These are phyloP conservation scores for Druon quercuslanigerum DNA, from an alignment of 1,140 invertebrate species.

Conservation along the genomic window DNA sequence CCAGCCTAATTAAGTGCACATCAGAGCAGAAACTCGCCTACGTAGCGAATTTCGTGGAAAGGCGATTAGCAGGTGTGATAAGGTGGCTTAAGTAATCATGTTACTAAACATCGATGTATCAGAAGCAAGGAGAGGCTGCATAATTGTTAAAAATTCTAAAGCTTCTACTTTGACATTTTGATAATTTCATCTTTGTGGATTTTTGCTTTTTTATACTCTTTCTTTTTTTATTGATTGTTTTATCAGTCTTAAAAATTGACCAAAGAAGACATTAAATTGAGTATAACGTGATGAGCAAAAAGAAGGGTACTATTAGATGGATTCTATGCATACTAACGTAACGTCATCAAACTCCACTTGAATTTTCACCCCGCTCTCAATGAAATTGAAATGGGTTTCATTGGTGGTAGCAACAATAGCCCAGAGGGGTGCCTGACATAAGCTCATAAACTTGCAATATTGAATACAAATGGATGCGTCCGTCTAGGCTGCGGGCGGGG, in stretches of 20 bases:
- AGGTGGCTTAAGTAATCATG: not conserved
- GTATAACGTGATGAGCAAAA: slow-evolving; percentile 26
- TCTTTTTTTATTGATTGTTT: not conserved
- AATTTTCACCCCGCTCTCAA: slow-evolving; percentile 61
- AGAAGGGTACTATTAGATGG: slow-evolving; percentile 45
- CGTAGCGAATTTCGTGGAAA: not conserved
- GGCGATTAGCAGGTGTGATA: slow-evolving; percentile 19
- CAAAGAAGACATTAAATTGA: not conserved
- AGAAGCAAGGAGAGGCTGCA: no score
- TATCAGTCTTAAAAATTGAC: not conserved
- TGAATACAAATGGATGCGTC: slow-evolving; percentile 74
- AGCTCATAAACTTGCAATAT: slow-evolving; percentile 76
- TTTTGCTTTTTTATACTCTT: no score
- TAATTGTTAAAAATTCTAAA: no score
- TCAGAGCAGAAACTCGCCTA: slow-evolving; percentile 31
- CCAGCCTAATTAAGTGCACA: slow-evolving; percentile 47
- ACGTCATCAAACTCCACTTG: slow-evolving; percentile 71
- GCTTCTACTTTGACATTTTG: no score
- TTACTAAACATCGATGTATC: no score
- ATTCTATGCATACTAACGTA: slow-evolving; percentile 71
- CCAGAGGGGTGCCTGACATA: slow-evolving; percentile 65
- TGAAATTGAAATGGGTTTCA: slow-evolving; percentile 71
- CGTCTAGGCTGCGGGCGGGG: slow-evolving; percentile 52
- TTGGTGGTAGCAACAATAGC: slow-evolving; percentile 58
- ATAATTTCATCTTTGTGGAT: no score